Evolutionary conservation across 2,888 invertebrate species (phyloP), one percentile per base, ranked within the genome.

Genomic region (Coremacera marginata): DNA sequence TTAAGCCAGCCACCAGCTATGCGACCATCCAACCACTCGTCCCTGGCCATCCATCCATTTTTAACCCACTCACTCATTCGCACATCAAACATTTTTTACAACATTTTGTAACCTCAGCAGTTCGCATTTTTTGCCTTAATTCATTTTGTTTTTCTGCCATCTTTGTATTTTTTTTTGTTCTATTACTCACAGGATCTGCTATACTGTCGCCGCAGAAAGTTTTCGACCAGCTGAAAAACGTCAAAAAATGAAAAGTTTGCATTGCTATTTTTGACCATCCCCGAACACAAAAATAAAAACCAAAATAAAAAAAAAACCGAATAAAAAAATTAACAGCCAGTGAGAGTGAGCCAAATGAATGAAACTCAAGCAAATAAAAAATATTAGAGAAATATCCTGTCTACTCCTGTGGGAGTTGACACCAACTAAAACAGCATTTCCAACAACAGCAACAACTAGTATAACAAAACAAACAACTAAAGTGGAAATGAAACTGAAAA

Each of bases 191-290:
- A 57, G 52, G 14, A 31, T 37, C 37, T 37, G 8, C 49, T 8
- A 31, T 60, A 19, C 74, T 73, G 62, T 74, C 74, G 52, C 76
- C 77, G 62, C 78, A 63, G 70, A 79, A 82, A 81, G 52, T 78
- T 83, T 82, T 65, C 27, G 63, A 77, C 74, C 81, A 80, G 82
- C 79, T 82, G 82, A 76, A 80, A 81, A 80, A 70, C 77, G 80
- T 79, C 75, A 77, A 78, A 82, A 37, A 79, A 75, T 77, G 78
- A 75, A 81, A 81, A 80, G 78, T 81, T 79, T 79, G 71, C 31
- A 60, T 75, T 63, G 63, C 37, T 62, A 63, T 62, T 74, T 70
- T 22, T 51, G 60, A 37, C 22, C 60, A n/a, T 60, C 51, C 16
- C 22, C 16, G n/a, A 27, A 49, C 68, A 49, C 27, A 31, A 34